Conservation (phyloP, 2,113 vertebrate species). For the Polypterus bichir region DNA sequence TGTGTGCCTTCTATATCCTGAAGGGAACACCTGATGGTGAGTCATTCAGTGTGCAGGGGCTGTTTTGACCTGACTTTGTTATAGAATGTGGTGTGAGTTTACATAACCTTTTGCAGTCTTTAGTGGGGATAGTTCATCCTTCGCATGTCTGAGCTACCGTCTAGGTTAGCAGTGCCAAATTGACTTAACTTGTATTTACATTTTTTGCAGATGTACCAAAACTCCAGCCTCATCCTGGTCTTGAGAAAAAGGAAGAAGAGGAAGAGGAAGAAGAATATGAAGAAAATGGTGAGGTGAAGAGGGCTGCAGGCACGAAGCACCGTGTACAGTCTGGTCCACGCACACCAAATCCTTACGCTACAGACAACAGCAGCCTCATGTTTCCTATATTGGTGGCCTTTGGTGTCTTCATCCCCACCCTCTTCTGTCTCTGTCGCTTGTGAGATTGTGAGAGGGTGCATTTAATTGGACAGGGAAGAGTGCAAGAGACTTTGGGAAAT, state of each 20-base stretch:
- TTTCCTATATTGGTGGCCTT: slow-evolving; percentile 96
- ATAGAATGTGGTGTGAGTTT: too few species aligned
- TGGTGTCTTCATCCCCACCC: slow-evolving; percentile 95
- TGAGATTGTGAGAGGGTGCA: slow-evolving; percentile 36
- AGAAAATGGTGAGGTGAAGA: slow-evolving; percentile 68
- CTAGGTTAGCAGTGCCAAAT: too few species aligned
- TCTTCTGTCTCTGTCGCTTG: slow-evolving; percentile 96
- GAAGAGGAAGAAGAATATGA: slow-evolving; percentile 79
- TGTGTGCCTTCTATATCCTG: slow-evolving; percentile 91
- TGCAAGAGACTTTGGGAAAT: background rate
- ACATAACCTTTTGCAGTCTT: too few species aligned
- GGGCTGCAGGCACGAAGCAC: slow-evolving; percentile 65
- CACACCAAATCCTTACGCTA: slow-evolving; percentile 91
- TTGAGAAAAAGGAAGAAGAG: slow-evolving; percentile 83
- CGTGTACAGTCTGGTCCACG: slow-evolving; percentile 88
- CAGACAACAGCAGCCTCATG: slow-evolving; percentile 99
- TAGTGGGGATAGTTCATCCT: background rate
- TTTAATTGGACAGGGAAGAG: background rate
- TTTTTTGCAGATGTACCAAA: slow-evolving; percentile 77
- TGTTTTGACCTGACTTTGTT: too few species aligned
- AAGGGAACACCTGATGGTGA: slow-evolving; percentile 87
- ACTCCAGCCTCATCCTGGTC: slow-evolving; percentile 86
- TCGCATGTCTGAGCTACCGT: too few species aligned
- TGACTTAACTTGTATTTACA: too few species aligned
- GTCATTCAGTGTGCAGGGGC: slow-evolving; percentile 15